Percentiles rank a stretch among this genome's conserved stretches.
Evolutionary conservation across 2,888 invertebrate species (phyloP).

Genomic region (Physocephala rufipes): DNA sequence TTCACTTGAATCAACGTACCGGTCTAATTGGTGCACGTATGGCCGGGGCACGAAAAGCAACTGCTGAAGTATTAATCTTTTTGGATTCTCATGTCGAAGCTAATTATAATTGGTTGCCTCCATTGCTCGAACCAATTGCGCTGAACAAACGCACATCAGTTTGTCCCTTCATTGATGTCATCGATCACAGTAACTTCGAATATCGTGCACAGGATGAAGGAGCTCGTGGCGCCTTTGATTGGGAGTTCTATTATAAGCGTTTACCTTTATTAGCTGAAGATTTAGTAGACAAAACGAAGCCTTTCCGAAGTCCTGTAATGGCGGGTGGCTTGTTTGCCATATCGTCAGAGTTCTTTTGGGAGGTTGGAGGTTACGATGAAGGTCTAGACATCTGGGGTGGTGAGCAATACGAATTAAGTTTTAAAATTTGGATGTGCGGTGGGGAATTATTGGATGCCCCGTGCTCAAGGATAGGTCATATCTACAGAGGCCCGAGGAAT

Average conservation of each 20-base stretch:
- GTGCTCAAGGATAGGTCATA: conserved; percentile 92
- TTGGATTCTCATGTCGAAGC: conserved; percentile 93
- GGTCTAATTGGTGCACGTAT: conserved; percentile 89
- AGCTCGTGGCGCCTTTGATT: conserved; percentile 93
- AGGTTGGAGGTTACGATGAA: conserved; percentile 93
- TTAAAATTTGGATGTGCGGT: conserved; percentile 98
- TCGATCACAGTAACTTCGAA: conserved; percentile 89
- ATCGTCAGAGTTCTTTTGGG: conserved; percentile 92
- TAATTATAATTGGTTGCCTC: conserved; percentile 92
- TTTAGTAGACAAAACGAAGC: conserved; percentile 58
- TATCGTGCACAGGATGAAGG: conserved; percentile 95
- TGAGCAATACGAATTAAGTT: conserved; percentile 96
- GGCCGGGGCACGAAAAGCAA: conserved; percentile 82
- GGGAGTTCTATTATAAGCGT: conserved; percentile 98
- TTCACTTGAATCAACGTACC: conserved; percentile 78
- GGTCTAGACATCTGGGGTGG: conserved; percentile 98
- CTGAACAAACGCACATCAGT: conserved; percentile 85
- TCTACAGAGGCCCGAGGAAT: conserved; percentile 79
- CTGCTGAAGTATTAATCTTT: conserved; percentile 84
- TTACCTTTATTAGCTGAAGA: conserved; percentile 72
- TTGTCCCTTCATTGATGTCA: conserved; percentile 97
- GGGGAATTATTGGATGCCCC: conserved; percentile 93
- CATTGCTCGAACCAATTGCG: conserved; percentile 90
- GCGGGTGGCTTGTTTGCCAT: conserved; percentile 98
- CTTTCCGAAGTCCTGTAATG: conserved; percentile 89